Percentiles rank a stretch among this genome's conserved stretches.
These are phyloP conservation scores for Cheilosia variabilis DNA, from an alignment of 2,888 invertebrate genomes.

Conservation along the genomic window DNA sequence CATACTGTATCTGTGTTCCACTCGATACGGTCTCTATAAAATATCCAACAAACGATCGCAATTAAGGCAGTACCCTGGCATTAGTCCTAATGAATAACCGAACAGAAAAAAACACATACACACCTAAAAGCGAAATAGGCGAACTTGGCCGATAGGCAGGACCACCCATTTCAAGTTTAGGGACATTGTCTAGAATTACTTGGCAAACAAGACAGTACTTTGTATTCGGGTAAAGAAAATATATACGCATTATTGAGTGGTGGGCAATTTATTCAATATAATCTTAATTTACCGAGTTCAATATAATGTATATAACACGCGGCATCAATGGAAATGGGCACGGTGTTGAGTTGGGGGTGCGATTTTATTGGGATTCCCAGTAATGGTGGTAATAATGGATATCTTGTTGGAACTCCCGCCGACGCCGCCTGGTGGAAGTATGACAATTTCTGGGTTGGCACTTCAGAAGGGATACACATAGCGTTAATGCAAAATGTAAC, in stretches of 20 bases:
- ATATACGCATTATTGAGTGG: conserved; percentile 41
- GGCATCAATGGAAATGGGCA: conserved; percentile 15
- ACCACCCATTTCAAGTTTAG: conserved; percentile 51
- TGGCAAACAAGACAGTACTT: conserved; percentile 43
- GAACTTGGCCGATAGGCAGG: conserved; percentile 41
- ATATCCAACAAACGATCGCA: conserved; percentile 68
- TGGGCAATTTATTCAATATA: conserved; percentile 45
- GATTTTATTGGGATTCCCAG: conserved; percentile 19
- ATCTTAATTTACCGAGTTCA: conserved; percentile 54
- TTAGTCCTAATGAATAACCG: conserved; percentile 67
- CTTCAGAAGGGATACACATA: conserved; percentile 36
- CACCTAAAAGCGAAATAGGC: conserved; percentile 35
- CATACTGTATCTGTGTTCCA: conserved; percentile 17
- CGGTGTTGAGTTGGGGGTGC: conserved; percentile 16
- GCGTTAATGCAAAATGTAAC: conserved; percentile 12
- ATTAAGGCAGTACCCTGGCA: conserved; percentile 60
- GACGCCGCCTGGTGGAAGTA: conserved; percentile 7
- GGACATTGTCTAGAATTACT: conserved; percentile 43
- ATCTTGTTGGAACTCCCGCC: conserved; percentile 1
- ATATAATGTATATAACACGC: conserved; percentile 36
- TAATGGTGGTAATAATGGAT: conserved; percentile 12
- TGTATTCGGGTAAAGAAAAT: conserved; percentile 31
- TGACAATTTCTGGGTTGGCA: conserved; percentile 15
- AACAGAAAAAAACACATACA: conserved; percentile 24
- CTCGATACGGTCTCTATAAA: conserved; percentile 48